A percentile compares a stretch with the other conserved stretches of the same genome.
Conservation (phyloP, 2,888 invertebrate species). For the Slavum lentiscoides region DNA sequence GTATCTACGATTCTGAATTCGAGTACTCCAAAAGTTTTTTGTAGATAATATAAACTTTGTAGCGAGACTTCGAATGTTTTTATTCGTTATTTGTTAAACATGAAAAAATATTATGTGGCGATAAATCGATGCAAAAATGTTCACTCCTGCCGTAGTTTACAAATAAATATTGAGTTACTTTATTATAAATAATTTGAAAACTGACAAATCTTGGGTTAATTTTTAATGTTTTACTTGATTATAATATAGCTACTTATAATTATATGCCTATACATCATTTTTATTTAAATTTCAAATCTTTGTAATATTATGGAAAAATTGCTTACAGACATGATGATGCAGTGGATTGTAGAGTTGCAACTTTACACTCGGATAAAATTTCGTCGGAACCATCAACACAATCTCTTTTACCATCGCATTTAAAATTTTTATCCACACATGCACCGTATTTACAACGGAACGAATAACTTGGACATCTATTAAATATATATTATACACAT, state of each 20-base stretch:
- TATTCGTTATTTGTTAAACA: too few species aligned
- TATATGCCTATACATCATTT: neutral
- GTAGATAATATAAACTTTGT: too few species aligned
- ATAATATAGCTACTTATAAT: neutral
- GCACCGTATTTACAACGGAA: constrained; percentile 57
- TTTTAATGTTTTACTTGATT: neutral
- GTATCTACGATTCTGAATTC: too few species aligned
- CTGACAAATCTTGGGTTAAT: neutral
- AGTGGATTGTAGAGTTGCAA: neutral
- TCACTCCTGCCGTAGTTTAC: neutral
- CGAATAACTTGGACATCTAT: constrained; percentile 55
- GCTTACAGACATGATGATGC: neutral
- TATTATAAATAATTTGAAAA: neutral
- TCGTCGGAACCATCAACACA: constrained; percentile 57
- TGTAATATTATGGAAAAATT: neutral
- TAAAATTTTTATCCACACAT: constrained; percentile 54
- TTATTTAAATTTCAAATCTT: neutral
- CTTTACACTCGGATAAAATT: constrained; percentile 6
- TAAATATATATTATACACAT: neutral
- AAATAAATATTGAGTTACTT: neutral
- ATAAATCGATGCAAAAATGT: neutral
- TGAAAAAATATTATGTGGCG: neutral
- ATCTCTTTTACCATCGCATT: constrained; percentile 56
- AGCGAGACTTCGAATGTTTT: too few species aligned
- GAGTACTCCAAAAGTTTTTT: too few species aligned